phyloP scores from a whole-genome alignment of 2,888 invertebrate species.

The Choreutis nemorana region DNA sequence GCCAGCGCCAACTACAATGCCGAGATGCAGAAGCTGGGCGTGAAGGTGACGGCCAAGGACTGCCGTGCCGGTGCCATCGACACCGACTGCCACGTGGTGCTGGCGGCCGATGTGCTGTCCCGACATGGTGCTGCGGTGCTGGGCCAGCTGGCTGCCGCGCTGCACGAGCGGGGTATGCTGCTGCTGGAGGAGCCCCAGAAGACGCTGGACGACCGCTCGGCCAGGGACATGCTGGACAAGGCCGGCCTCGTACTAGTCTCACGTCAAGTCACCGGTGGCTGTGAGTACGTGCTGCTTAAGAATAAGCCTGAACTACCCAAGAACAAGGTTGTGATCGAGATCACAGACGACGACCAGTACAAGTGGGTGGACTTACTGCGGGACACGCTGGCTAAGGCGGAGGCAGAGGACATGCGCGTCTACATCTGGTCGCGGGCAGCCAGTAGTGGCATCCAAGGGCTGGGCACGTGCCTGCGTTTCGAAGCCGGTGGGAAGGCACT shows the following conservation, averaged over 20 bases:
- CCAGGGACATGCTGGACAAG: slow-evolving; percentile 28
- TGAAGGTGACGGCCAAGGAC: slow-evolving; percentile 70
- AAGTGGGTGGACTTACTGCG: slow-evolving; percentile 86
- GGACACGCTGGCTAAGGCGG: slow-evolving; percentile 72
- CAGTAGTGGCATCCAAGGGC: slow-evolving; percentile 82
- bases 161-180: slow-evolving; percentile 76
- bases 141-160: slow-evolving; percentile 64
- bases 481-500: slow-evolving; percentile 86
- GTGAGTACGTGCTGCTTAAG: slow-evolving; percentile 73
- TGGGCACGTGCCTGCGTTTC: slow-evolving; percentile 88
- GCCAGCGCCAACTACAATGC: slow-evolving; percentile 57
- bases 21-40: slow-evolving; percentile 64
- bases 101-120: slow-evolving; percentile 71
- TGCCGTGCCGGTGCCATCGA: slow-evolving; percentile 65
- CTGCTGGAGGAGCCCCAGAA: slow-evolving; percentile 73
- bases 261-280: slow-evolving; percentile 69
- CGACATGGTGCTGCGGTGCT: slow-evolving; percentile 63
- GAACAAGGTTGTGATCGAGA: slow-evolving; percentile 64
- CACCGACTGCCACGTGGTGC: slow-evolving; percentile 73
- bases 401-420: slow-evolving; percentile 67
- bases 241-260: slow-evolving; percentile 33
- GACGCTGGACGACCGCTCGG: slow-evolving; percentile 46
- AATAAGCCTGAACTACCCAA: slow-evolving; percentile 41
- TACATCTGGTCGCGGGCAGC: slow-evolving; percentile 75
- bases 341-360: slow-evolving; percentile 72